These are phyloP conservation scores for Drosophila asahinai DNA, from an alignment of 1,140 invertebrate genomes.

Conservation along the genomic window DNA sequence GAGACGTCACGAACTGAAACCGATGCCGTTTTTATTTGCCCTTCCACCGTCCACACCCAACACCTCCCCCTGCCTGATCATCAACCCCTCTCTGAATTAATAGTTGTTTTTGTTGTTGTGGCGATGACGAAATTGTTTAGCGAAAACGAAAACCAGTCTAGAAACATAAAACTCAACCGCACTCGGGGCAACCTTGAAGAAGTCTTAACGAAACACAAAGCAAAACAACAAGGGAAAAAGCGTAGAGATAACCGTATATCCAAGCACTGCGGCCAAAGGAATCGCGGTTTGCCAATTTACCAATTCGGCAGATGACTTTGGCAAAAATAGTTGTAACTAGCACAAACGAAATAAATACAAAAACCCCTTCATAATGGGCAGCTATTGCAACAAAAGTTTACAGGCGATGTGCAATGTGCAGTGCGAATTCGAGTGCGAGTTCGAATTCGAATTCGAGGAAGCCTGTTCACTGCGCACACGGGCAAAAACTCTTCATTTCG, in stretches of 20 bases:
- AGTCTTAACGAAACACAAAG: slow-evolving; percentile 65
- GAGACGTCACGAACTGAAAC: slow-evolving; percentile 65
- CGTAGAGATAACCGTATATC: slow-evolving; percentile 23
- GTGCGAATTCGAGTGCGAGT: slow-evolving; percentile 50
- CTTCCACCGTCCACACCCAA: slow-evolving; percentile 21
- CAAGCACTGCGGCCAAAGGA: slow-evolving; percentile 56
- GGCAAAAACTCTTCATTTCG: background rate
- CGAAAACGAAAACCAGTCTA: slow-evolving; percentile 78
- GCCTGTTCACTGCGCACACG: slow-evolving; percentile 4
- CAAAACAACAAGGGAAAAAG: slow-evolving; percentile 28
- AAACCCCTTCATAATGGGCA: slow-evolving; percentile 27
- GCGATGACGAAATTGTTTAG: slow-evolving; percentile 77
- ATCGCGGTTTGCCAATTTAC: slow-evolving; percentile 56
- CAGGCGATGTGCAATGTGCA: slow-evolving; percentile 62
- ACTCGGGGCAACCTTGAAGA: slow-evolving; percentile 71
- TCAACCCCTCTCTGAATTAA: slow-evolving; percentile 17
- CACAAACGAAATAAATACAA: slow-evolving; percentile 28
- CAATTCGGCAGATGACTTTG: slow-evolving; percentile 50
- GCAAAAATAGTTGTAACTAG: slow-evolving; percentile 35
- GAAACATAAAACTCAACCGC: slow-evolving; percentile 63
- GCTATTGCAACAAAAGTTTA: slow-evolving; percentile 32
- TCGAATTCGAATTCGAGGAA: slow-evolving; percentile 28
- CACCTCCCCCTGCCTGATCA: slow-evolving; percentile 20
- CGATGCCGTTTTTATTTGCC: slow-evolving; percentile 16
- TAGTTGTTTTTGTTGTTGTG: slow-evolving; percentile 33